Percentiles rank a stretch among this genome's conserved stretches.
Evolutionary conservation across 2,888 invertebrate species (phyloP).

Genomic region (Melanchra persicariae): DNA sequence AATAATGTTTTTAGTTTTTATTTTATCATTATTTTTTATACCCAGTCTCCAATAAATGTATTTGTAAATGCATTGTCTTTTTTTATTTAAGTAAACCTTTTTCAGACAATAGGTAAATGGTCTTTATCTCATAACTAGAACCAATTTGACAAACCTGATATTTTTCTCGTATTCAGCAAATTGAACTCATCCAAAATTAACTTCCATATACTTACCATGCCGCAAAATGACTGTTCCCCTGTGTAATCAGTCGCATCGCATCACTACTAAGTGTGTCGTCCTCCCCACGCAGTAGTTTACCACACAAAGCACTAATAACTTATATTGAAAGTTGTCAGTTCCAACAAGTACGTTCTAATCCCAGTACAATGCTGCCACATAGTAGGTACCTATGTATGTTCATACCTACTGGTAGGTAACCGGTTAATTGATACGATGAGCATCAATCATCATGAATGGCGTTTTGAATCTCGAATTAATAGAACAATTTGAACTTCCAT

Average conservation of each 20-base stretch:
- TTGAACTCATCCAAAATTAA: no score
- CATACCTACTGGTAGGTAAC: slow-evolving; percentile 23
- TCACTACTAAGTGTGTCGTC: slow-evolving; percentile 32
- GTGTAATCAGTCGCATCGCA: neutral
- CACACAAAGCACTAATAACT: slow-evolving; percentile 59
- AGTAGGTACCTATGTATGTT: neutral
- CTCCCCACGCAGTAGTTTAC: slow-evolving; percentile 28
- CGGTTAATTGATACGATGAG: slow-evolving; percentile 67
- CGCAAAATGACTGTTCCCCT: neutral
- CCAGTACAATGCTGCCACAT: slow-evolving; percentile 49
- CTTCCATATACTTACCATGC: no score
- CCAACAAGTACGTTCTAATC: slow-evolving; percentile 53
- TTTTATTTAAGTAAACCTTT: no score
- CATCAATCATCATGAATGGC: slow-evolving; percentile 73
- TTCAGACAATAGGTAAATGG: no score
- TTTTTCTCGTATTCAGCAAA: no score
- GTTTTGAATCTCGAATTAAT: slow-evolving; percentile 56
- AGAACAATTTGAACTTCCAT: slow-evolving; percentile 41
- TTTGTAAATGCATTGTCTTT: no score
- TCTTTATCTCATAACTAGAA: no score
- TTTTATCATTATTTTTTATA: no score
- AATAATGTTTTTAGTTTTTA: no score
- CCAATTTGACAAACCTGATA: no score
- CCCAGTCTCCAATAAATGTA: no score
- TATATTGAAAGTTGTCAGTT: slow-evolving; percentile 55